Base-by-base conservation (phyloP, 2,888 invertebrate species). In the Aleiodes leptofemur region DNA sequence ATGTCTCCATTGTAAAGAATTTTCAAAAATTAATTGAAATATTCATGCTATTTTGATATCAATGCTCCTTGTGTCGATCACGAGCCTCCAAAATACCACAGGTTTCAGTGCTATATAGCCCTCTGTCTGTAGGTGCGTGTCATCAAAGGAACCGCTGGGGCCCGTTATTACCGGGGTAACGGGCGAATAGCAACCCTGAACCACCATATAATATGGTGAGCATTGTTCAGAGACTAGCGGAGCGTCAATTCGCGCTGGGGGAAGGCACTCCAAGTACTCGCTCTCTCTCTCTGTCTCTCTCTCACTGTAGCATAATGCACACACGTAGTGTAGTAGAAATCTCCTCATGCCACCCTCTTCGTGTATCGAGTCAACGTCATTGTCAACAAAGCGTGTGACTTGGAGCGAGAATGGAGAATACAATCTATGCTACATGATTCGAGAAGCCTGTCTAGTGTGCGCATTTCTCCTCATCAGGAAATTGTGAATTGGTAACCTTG, bases 151-250 rank as follows among this genome's bases (percentile, higher is more conserved):
- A 66, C 73, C 59, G 59, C 55, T 69, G 61, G 53, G 59, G 57
- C 57, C 75, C 70, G 61, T 53, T 73, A 73, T 77, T 75, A 77
- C 50, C 74, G 68, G 51, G 61, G 72, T 72, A 69, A 64, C 64
- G 48, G 64, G 64, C 43, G 43, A 64, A 64, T 38, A 71, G 51
- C 70, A 59, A 74, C 68, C 51, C 66, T 69, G 59, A 73, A 69
- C 66, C 38, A 73, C 71, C 76, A 76, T 79, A 80, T 79, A 80
- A 82, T 78, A 77, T 78, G 76, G 78, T 77, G 72, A 79, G 76
- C 77, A 84, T 83, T 84, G 84, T 83, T 83, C 79, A 72, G 59
- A 73, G 79, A 77, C 79, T 78, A 79, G 73, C 77, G 75, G 77
- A 80, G 79, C 81, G 79, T 80, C 76, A 82, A 80, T 81, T 82